Conservation (phyloP, 2,797 vertebrate genomes). For the Phylloscopus collybita region DNA sequence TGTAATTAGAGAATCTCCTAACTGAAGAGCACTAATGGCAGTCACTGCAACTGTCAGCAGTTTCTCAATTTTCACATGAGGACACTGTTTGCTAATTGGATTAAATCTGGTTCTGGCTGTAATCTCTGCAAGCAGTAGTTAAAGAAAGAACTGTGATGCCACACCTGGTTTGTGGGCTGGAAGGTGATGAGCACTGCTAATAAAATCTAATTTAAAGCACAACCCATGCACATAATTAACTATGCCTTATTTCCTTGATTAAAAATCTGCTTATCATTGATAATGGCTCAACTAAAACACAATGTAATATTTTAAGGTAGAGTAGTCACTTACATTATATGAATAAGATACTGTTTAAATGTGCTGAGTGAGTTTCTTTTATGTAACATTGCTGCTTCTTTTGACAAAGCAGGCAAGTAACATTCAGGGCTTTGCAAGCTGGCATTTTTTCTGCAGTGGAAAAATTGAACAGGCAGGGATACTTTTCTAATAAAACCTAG, state of each 20-base stretch:
- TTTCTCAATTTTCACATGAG: conserved; percentile 68
- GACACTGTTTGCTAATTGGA: conserved; percentile 70
- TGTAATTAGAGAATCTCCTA: conserved; percentile 65
- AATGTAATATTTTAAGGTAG: conserved; percentile 50
- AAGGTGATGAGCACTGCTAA: conserved; percentile 66
- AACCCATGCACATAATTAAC: conserved; percentile 73
- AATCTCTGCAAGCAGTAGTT: conserved; percentile 60
- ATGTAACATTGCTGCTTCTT: neutral
- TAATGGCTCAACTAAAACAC: conserved; percentile 56
- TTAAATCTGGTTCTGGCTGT: conserved; percentile 63
- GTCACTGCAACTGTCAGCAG: conserved; percentile 63
- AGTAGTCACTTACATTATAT: conserved; percentile 31
- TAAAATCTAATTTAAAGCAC: conserved; percentile 71
- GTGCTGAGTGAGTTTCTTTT: neutral
- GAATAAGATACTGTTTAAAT: conserved; percentile 43
- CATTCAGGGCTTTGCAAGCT: neutral
- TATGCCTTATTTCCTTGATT: conserved; percentile 73
- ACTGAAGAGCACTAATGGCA: conserved; percentile 49
- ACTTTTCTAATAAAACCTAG: neutral
- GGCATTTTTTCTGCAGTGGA: neutral
- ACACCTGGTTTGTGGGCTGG: conserved; percentile 56
- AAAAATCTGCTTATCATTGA: conserved; percentile 74
- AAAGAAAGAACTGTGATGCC: conserved; percentile 51
- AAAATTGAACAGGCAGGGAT: neutral
- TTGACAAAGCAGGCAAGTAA: neutral